Evolutionary conservation across 2,797 vertebrate genomes (phyloP).

Genomic region (Hirundo rustica): DNA sequence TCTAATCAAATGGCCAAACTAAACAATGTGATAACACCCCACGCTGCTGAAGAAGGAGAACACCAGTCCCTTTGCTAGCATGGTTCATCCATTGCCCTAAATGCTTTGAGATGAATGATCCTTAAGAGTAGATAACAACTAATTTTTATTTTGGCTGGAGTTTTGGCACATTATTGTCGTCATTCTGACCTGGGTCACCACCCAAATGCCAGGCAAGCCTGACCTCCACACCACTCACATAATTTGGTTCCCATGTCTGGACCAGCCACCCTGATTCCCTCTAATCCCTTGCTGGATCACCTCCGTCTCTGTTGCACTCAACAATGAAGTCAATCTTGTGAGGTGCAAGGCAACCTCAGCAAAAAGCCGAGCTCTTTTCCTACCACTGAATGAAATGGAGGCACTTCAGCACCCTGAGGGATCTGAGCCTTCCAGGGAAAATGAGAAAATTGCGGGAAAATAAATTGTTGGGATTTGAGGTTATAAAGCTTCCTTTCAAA

Average conservation of each 20-base stretch:
- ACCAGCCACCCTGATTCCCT: not conserved
- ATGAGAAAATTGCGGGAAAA: slow-evolving; percentile 27
- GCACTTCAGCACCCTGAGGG: not conserved
- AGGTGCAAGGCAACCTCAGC: not conserved
- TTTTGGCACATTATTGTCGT: not conserved
- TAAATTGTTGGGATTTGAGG: slow-evolving; percentile 25
- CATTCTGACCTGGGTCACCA: not conserved
- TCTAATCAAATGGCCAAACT: not conserved
- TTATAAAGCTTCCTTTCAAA: slow-evolving; percentile 22
- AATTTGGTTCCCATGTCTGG: not conserved
- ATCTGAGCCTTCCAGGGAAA: not conserved
- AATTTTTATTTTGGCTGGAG: not conserved
- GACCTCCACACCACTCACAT: not conserved
- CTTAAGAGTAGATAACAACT: not conserved
- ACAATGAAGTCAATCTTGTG: not conserved
- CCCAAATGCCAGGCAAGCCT: not conserved
- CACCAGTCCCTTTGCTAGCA: not conserved
- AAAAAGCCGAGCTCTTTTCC: not conserved
- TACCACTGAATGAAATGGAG: not conserved
- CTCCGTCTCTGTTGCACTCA: not conserved
- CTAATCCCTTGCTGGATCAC: not conserved
- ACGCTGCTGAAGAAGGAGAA: not conserved
- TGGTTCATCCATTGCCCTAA: not conserved
- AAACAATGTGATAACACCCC: not conserved
- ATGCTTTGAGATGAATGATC: not conserved